Evolutionary conservation across 2,113 vertebrate species (phyloP).

Genomic region (Cynopterus brachyotis): DNA sequence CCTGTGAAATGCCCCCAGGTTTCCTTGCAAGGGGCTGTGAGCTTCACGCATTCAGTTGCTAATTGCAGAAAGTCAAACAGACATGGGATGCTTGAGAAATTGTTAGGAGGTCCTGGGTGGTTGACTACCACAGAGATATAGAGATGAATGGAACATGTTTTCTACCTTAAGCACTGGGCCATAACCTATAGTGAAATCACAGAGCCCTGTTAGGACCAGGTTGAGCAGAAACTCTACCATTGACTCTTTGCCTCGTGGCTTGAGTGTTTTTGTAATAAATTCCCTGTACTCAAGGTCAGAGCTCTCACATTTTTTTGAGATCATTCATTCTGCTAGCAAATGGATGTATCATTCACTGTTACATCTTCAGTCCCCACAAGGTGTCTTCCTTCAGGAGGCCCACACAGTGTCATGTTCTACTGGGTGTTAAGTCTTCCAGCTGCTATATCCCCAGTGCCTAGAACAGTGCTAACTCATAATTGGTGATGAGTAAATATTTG

Average conservation of each 20-base stretch:
- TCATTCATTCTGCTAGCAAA: neutral
- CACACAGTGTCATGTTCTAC: neutral
- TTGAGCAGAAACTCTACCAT: neutral
- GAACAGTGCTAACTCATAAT: neutral
- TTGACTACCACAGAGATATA: conserved; percentile 21
- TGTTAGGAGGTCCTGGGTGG: neutral
- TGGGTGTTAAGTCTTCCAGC: neutral
- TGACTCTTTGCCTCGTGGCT: neutral
- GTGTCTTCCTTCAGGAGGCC: neutral
- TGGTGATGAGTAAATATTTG: neutral
- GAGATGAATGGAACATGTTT: conserved; percentile 31
- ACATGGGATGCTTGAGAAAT: conserved; percentile 9
- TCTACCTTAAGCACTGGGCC: neutral
- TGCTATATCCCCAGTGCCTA: neutral
- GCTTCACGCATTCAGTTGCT: conserved; percentile 55
- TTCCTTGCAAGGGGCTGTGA: conserved; percentile 21
- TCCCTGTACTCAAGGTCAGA: neutral
- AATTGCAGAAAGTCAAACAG: conserved; percentile 26
- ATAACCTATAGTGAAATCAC: neutral
- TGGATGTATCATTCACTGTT: neutral
- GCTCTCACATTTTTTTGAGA: neutral
- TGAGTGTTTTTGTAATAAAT: neutral
- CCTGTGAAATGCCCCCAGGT: conserved; percentile 9
- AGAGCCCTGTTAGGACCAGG: neutral
- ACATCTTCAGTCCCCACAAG: neutral